Base-by-base conservation (phyloP, 2,797 vertebrate genomes). In the Ctenosaura bakeri region DNA sequence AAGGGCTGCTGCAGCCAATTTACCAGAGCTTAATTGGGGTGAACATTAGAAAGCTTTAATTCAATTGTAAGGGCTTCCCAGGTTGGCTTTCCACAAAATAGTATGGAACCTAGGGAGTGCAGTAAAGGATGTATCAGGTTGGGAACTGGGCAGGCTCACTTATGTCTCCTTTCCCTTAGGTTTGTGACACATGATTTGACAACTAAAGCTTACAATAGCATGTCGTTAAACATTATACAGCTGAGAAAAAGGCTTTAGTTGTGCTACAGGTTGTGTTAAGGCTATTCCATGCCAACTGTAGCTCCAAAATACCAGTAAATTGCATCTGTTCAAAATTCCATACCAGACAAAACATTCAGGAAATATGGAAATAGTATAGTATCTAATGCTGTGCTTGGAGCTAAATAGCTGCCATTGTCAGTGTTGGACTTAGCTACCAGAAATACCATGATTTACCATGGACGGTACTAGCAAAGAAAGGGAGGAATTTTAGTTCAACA, bases 41-140 rank as follows among this genome's bases (percentile, higher is more conserved):
- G 29, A 89, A 24, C 56, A 83, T 64, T 54, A 83, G 82, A 74
- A 87, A 85, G 12, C 94, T 87, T 42, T 87, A 59, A 64, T 93
- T 87, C 87, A 46, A 90, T 84, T 69, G 6, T 82, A 93, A 54
- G 29, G 12, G 88, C 1, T 22, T 66, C 74, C 62, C 54, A 93
- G 90, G 35, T 2, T 46, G 52, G n/a, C 13, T 86, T 76, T 73
- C 46, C 16, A 54, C 20, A 73, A 46, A 73, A 35, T 50, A 54
- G 18, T 71, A 73, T 35, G 32, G 18, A 12, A 26, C 2, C 20
- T 78, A 78, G 8, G 22, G 3, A 54, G 32, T 54, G 32, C 4
- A 35, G 52, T 6, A 14, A 22, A 26, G 18, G 10, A 3, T 14
- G 3, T 9, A 14, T 52, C 26, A 20, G 62, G 38, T n/a, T 73